Evolutionary conservation across 2,888 invertebrate species (phyloP), one percentile per base, ranked within the genome.

Genomic region (Oconnorella tubifera): DNA sequence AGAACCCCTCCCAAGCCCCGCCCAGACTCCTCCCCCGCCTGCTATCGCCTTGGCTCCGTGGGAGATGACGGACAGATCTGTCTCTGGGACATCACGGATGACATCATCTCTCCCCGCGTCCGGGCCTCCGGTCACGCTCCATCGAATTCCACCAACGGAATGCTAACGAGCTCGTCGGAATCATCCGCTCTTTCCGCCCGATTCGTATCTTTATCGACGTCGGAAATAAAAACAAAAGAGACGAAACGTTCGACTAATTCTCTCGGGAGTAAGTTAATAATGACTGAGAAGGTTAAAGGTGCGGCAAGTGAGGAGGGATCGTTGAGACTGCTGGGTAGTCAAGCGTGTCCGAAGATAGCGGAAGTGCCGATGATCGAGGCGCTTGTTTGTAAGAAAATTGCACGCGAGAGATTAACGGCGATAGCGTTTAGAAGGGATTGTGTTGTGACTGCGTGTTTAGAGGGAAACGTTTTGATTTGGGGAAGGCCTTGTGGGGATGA

Each of bases 21-120:
- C n/a, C n/a, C n/a, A n/a, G 40, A 40, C 6, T 40, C 40, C 40
- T 6, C 40, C 40, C 10, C 40, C 19, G 40, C 40, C 19, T 40
- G 27, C 1, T 92, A 92, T 81, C 85, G 93, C 70, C 85, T 97
- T 69, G 96, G 95, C 32, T 94, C 94, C 70, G 95, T 97, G 1
- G 94, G 97, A 33, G 97, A 99, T 82, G 99, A 99, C 84, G 98
- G 98, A 53, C 93, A 95, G 82, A 84, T 99, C 72, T 98, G 98
- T 83, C 85, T 99, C 70, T 99, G 99, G 99, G 98, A 99, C 81
- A 87, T 99, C 67, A 96, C 96, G n/a, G 95, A 97, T 80, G 98
- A 99, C 79, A 89, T 95, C 65, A 83, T 58, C 14, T 2, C 56
- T n/a, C 25, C 29, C 29, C 25, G 25, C 32, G 32, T 31, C 3